These are phyloP conservation scores for Uloborus plumipes DNA, from an alignment of 2,888 invertebrate species.

Conservation along the genomic window DNA sequence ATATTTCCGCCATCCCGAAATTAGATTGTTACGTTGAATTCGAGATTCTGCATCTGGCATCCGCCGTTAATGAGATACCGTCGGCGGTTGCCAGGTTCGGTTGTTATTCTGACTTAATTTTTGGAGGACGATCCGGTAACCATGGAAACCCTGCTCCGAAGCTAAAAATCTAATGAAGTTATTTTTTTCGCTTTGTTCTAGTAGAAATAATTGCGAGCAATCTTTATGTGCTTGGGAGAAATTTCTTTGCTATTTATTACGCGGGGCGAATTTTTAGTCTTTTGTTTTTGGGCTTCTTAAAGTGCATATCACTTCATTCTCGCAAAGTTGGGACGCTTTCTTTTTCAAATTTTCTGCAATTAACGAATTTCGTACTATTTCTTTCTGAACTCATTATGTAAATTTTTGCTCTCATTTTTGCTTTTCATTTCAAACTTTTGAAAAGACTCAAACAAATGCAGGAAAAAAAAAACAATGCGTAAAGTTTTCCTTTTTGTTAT, in stretches of 20 bases:
- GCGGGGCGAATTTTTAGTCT: neutral
- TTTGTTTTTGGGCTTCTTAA: neutral
- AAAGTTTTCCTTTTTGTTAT: too few relatives aligned
- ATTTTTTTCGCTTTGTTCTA: conserved; percentile 1
- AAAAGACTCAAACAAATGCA: too few relatives aligned
- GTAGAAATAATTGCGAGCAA: conserved; percentile 15
- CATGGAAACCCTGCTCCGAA: conserved; percentile 19
- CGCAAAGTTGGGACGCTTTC: too few relatives aligned
- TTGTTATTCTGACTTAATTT: conserved; percentile 52
- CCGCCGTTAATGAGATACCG: conserved; percentile 44
- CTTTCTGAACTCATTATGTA: too few relatives aligned
- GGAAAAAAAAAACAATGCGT: too few relatives aligned
- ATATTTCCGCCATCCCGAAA: conserved; percentile 15
- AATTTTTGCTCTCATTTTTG: too few relatives aligned
- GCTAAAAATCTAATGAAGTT: conserved; percentile 47
- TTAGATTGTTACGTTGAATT: conserved; percentile 21
- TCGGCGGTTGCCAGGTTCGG: conserved; percentile 41
- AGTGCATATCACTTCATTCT: too few relatives aligned
- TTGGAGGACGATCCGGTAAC: conserved; percentile 6
- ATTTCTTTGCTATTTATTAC: conserved; percentile 6
- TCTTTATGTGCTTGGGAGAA: neutral
- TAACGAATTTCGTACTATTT: too few relatives aligned
- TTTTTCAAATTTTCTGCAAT: too few relatives aligned
- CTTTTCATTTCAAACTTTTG: too few relatives aligned
- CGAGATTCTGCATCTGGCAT: conserved; percentile 10